phyloP scores from a whole-genome alignment of 2,797 vertebrate genomes.

The Pelobates cultripes region DNA sequence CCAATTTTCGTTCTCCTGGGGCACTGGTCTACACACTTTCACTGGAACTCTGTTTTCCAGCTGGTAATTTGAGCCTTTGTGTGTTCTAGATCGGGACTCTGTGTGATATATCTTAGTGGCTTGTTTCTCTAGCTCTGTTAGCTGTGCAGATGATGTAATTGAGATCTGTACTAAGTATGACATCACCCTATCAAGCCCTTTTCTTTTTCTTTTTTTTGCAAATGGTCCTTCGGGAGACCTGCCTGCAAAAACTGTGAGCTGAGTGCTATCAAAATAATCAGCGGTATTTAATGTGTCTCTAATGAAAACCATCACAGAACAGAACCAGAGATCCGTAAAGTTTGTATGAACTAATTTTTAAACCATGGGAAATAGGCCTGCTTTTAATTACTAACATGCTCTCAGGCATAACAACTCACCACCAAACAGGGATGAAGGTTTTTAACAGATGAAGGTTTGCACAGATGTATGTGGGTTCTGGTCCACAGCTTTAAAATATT shows the following conservation, averaged over 20 bases:
- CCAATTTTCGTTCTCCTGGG: constrained; percentile 38
- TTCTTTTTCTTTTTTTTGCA: constrained; percentile 51
- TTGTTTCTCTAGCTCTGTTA: constrained; percentile 22
- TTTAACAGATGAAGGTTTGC: too few species aligned
- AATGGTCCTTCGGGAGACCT: constrained; percentile 32
- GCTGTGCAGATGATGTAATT: constrained; percentile 61
- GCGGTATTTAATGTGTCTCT: constrained; percentile 42
- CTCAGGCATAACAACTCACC: constrained; percentile 10
- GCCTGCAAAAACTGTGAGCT: constrained; percentile 22
- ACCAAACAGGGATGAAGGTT: neutral
- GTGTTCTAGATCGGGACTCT: constrained; percentile 17
- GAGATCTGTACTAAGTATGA: constrained; percentile 65
- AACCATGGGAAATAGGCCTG: neutral
- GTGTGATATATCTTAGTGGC: constrained; percentile 34
- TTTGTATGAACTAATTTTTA: constrained; percentile 19
- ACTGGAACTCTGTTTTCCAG: constrained; percentile 37
- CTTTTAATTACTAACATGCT: constrained; percentile 29
- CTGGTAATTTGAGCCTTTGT: constrained; percentile 37
- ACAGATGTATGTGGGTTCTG: too few species aligned
- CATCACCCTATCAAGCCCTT: constrained; percentile 66
- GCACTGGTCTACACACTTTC: constrained; percentile 43
- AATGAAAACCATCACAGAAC: constrained; percentile 42
- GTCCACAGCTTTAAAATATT: too few species aligned
- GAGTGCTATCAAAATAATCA: constrained; percentile 46
- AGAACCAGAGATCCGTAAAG: constrained; percentile 11